A percentile compares a stretch with the other conserved stretches of the same genome.
Conservation (phyloP, 1,140 invertebrate species). For the Lucilia sericata region DNA sequence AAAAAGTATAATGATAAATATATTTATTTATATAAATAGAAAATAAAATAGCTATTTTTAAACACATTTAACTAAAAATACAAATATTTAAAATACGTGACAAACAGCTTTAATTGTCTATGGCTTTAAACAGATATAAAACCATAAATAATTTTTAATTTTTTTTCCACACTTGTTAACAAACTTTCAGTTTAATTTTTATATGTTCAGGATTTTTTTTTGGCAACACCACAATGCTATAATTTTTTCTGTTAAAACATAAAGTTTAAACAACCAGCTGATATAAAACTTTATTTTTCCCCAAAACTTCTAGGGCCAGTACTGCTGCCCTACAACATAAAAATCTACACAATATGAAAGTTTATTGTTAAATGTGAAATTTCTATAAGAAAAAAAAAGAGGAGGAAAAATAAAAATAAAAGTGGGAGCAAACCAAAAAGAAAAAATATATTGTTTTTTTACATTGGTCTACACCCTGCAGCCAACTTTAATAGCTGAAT, state of each 20-base stretch:
- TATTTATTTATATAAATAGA: too few relatives aligned
- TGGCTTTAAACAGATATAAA: neutral
- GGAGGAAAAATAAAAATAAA: neutral
- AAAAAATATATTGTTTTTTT: neutral
- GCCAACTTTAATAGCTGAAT: neutral
- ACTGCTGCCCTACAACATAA: neutral
- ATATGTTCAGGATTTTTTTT: too few relatives aligned
- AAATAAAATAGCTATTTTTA: too few relatives aligned
- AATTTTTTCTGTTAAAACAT: too few relatives aligned
- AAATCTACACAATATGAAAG: neutral
- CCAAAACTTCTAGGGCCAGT: neutral
- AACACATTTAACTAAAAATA: neutral
- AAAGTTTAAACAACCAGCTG: neutral
- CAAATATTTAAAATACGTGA: constrained; percentile 6
- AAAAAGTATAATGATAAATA: too few relatives aligned
- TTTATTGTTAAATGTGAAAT: neutral
- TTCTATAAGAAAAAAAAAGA: neutral
- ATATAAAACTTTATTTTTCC: neutral
- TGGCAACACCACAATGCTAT: too few relatives aligned
- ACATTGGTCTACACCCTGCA: neutral
- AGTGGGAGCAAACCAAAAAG: neutral
- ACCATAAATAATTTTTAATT: neutral
- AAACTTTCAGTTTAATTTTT: too few relatives aligned
- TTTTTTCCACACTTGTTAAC: neutral
- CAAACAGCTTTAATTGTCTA: neutral